Conservation (phyloP, 2,888 invertebrate genomes). For the Augochlorella aurata region DNA sequence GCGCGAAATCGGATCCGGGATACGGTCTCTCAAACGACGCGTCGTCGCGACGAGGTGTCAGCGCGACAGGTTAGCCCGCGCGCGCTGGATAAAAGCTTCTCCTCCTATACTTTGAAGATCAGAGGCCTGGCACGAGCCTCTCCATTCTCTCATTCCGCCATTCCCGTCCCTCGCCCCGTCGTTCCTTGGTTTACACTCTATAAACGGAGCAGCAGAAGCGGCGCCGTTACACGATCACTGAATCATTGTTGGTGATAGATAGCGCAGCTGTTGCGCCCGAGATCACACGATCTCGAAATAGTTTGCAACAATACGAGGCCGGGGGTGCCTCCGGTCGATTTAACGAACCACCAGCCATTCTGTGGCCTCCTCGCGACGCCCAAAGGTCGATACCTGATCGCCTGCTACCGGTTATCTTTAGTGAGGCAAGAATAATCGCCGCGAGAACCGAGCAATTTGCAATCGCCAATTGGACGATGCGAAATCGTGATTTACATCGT, state of each 20-base stretch:
- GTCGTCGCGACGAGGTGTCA: slow-evolving; percentile 55
- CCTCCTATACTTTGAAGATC: slow-evolving; percentile 77
- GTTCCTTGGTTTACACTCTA: slow-evolving; percentile 73
- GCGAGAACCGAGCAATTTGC: slow-evolving; percentile 7
- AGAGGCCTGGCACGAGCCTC: slow-evolving; percentile 70
- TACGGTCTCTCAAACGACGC: slow-evolving; percentile 51
- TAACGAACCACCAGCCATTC: slow-evolving; percentile 63
- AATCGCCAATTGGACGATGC: no score
- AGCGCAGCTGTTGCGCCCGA: slow-evolving; percentile 78
- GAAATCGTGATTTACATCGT: slow-evolving; percentile 14
- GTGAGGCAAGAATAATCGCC: slow-evolving; percentile 52
- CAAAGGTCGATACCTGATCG: slow-evolving; percentile 57
- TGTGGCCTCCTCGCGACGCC: not conserved
- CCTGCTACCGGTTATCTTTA: slow-evolving; percentile 56
- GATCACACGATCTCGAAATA: slow-evolving; percentile 79
- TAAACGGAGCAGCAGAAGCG: slow-evolving; percentile 74
- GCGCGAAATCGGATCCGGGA: slow-evolving; percentile 62
- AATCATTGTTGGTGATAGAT: slow-evolving; percentile 81
- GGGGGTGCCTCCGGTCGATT: slow-evolving; percentile 59
- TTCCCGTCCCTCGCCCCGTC: slow-evolving; percentile 33
- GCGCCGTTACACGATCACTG: slow-evolving; percentile 77
- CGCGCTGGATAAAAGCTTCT: slow-evolving; percentile 69
- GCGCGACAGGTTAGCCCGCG: slow-evolving; percentile 59
- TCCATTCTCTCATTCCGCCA: slow-evolving; percentile 46
- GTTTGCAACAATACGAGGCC: slow-evolving; percentile 77